A percentile compares a stretch with the other conserved stretches of the same genome.
Evolutionary conservation across 2,113 vertebrate species (phyloP).

Genomic region (Colossoma macropomum): DNA sequence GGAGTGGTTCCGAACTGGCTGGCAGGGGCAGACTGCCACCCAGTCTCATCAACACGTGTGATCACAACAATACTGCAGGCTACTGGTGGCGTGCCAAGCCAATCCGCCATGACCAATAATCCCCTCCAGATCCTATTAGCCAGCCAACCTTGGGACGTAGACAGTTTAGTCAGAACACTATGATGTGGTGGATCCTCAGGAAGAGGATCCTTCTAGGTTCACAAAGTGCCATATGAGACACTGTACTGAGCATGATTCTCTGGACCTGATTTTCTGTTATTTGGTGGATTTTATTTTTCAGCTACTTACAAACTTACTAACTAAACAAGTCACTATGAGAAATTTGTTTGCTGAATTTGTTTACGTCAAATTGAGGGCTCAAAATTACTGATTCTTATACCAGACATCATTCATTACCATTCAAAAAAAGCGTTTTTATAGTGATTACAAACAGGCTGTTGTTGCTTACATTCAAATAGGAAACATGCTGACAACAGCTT

Average conservation of each 20-base stretch:
- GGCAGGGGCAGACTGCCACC: neutral
- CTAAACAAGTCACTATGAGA: no score
- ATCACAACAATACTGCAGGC: slow-evolving; percentile 46
- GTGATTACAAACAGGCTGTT: no score
- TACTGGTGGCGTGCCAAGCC: slow-evolving; percentile 48
- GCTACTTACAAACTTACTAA: no score
- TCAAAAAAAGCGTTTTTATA: no score
- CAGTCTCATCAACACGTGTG: slow-evolving; percentile 50
- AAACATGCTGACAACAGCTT: no score
- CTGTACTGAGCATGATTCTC: neutral
- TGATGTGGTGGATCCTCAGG: slow-evolving; percentile 13
- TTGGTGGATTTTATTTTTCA: no score
- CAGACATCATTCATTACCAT: no score
- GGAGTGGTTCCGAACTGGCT: slow-evolving; percentile 18
- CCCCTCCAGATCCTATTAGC: slow-evolving; percentile 71
- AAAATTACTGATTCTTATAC: no score
- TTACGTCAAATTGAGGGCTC: no score
- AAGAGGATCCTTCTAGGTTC: slow-evolving; percentile 36
- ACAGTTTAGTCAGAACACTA: slow-evolving; percentile 8
- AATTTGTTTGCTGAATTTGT: no score
- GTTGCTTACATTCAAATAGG: no score
- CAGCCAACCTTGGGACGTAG: slow-evolving; percentile 50
- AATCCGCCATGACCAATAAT: slow-evolving; percentile 63
- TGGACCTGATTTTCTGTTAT: no score
- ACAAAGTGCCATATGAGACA: neutral